These are phyloP conservation scores for Cyanoderma ruficeps DNA, from an alignment of 2,113 vertebrate genomes.

Conservation along the genomic window DNA sequence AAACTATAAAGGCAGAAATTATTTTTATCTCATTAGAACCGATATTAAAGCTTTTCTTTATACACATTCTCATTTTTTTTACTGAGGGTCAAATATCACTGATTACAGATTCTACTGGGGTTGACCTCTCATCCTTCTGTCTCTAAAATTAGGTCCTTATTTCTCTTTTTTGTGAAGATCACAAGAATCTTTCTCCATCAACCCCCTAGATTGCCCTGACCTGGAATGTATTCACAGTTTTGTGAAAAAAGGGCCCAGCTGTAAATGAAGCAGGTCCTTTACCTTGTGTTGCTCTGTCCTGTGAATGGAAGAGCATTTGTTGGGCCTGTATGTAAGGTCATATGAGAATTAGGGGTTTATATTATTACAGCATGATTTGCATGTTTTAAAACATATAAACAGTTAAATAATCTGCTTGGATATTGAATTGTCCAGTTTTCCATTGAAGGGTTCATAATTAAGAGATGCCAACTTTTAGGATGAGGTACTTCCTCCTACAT, in stretches of 20 bases:
- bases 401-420: neutral
- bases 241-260: neutral
- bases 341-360: neutral
- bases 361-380: neutral
- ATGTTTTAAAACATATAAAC: neutral
- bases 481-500: neutral
- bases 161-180: conserved; percentile 15
- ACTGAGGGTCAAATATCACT: neutral
- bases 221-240: neutral
- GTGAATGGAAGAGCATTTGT: neutral
- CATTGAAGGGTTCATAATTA: neutral
- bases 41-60: conserved; percentile 12
- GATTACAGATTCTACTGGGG: neutral
- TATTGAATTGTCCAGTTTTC: neutral
- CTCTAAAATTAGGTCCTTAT: neutral
- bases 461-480: neutral
- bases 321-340: accelerated
- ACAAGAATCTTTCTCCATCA: neutral
- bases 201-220: neutral
- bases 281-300: neutral
- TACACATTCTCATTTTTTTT: neutral
- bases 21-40: neutral
- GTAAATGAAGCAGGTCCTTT: neutral
- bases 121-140: neutral
- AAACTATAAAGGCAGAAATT: conserved; percentile 5